phyloP scores from a whole-genome alignment of 1,140 invertebrate species.

The Drosophila asahinai region DNA sequence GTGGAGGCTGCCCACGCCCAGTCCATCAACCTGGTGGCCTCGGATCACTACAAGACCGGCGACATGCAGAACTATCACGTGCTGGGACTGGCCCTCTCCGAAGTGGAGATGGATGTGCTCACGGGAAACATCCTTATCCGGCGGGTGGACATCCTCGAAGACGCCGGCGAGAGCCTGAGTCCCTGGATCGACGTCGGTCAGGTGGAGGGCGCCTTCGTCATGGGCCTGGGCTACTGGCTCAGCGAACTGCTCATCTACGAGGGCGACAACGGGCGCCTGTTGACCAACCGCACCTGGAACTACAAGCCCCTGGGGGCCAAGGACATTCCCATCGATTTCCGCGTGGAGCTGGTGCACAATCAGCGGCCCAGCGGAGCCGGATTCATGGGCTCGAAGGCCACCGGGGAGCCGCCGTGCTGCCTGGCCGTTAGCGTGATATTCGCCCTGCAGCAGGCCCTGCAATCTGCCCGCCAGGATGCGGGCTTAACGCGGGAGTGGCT shows the following conservation, averaged over 20 bases:
- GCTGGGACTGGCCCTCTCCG: slow-evolving; percentile 88
- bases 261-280: slow-evolving; percentile 85
- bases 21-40: slow-evolving; percentile 88
- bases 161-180: slow-evolving; percentile 91
- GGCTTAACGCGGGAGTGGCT: slow-evolving; percentile 86
- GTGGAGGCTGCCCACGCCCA: slow-evolving; percentile 86
- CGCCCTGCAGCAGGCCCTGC: slow-evolving; percentile 90
- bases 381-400: slow-evolving; percentile 92
- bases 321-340: slow-evolving; percentile 94
- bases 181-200: slow-evolving; percentile 95
- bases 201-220: slow-evolving; percentile 94
- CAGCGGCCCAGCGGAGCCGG: slow-evolving; percentile 88
- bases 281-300: slow-evolving; percentile 94
- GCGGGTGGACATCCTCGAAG: slow-evolving; percentile 91
- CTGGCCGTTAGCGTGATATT: slow-evolving; percentile 88
- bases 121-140: slow-evolving; percentile 89
- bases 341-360: slow-evolving; percentile 90
- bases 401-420: slow-evolving; percentile 92
- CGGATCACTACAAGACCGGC: slow-evolving; percentile 87
- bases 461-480: slow-evolving; percentile 88
- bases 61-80: slow-evolving; percentile 87
- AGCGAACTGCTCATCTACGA: slow-evolving; percentile 90
- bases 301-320: slow-evolving; percentile 93
- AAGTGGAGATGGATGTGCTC: slow-evolving; percentile 92
- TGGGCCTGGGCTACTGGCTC: slow-evolving; percentile 94